Evolutionary conservation across 2,797 vertebrate species (phyloP), one percentile per base, ranked within the genome.

Genomic region (Argentina silus): DNA sequence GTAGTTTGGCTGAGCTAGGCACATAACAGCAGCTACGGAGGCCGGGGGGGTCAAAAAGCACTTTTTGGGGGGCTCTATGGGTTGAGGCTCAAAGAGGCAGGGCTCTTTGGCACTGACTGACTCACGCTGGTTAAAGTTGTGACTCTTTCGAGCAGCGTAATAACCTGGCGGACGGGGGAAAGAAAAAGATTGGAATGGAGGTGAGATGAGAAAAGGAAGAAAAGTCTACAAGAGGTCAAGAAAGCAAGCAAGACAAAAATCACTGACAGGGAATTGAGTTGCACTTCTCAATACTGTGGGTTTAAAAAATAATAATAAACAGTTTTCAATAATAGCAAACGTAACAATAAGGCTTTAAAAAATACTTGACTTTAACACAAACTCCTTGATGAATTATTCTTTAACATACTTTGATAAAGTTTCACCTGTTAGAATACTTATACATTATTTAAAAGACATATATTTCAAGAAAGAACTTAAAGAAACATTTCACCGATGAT

Each of bases 141-240:
- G 93, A 95, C 93, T 93, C 94, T 92, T 94, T 94, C 93, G 78
- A 95, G 93, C 93, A 95, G 94, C 91, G 91, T 86, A 93, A 95
- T 94, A 90, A 94, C 94, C 94, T 94, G 93, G 92, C 90, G 78
- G 88, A 92, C 85, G 89, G 81, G 83, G 92, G 81, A 92, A 93
- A 91, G 90, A 92, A 88, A 87, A 87, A 88, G 83, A 88, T 88
- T 82, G 87, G 85, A 79, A 91, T 92, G 92, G 86, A 92, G 78
- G 87, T 91, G 87, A 91, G 91, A 93, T 85, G 90, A 89, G 84
- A 86, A 87, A 84, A 84, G 66, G 79, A 73, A 80, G 81, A 73
- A 82, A 63, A 85, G 55, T 67, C 81, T n/a, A 76, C 69, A 85
- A 72, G 74, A 78, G 83, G 67, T 84, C 87, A 80, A 85, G 67